Evolutionary conservation across 2,797 vertebrate genomes (phyloP).

Genomic region (Siniperca scherzeri): DNA sequence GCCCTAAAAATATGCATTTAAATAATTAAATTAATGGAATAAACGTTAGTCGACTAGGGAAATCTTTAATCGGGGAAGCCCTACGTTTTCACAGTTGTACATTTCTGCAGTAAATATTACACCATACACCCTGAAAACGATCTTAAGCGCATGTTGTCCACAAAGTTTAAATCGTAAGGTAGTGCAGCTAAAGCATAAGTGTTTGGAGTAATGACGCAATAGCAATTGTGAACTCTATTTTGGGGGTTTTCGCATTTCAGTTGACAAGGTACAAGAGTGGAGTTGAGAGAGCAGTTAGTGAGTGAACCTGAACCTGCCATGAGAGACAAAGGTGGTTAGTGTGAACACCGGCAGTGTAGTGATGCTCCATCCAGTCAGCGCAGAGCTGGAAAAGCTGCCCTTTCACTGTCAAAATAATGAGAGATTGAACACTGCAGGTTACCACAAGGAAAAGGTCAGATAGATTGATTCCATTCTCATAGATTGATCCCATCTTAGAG

Average conservation of each 20-base stretch:
- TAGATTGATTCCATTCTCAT: constrained; percentile 75
- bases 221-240: constrained; percentile 12
- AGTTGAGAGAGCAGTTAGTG: constrained; percentile 35
- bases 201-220: not conserved
- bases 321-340: constrained; percentile 41
- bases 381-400: constrained; percentile 63
- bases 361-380: constrained; percentile 46
- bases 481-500: constrained; percentile 68
- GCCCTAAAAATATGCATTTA: too few species aligned
- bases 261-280: constrained; percentile 11
- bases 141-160: constrained; percentile 3
- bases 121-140: constrained; percentile 29
- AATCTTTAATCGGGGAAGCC: too few species aligned
- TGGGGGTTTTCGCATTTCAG: not conserved
- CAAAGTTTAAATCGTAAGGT: constrained; percentile 14
- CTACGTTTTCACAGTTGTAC: not conserved
- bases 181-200: not conserved
- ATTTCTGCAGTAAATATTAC: constrained; percentile 31
- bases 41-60: too few species aligned
- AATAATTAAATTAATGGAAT: too few species aligned
- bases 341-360: constrained; percentile 24
- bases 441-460: constrained; percentile 77
- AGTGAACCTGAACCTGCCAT: constrained; percentile 19
- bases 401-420: constrained; percentile 79
- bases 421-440: constrained; percentile 71